Percentiles rank a stretch among this genome's conserved stretches.
These are phyloP conservation scores for Podarcis siculus DNA, from an alignment of 2,797 vertebrate genomes.

Conservation along the genomic window DNA sequence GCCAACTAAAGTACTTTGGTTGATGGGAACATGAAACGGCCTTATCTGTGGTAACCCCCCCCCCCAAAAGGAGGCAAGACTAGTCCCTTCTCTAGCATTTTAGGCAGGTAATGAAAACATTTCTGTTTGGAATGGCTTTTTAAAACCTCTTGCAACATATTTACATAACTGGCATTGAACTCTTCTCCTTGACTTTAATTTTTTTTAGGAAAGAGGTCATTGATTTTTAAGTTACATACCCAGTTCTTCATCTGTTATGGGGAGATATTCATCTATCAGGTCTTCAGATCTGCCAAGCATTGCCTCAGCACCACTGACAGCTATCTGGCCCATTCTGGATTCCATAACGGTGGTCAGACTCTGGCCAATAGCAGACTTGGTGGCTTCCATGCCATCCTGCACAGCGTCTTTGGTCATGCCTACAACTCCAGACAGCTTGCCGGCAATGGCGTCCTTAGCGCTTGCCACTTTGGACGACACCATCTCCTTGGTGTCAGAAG, in stretches of 20 bases:
- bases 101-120: too few relatives aligned
- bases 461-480: constrained; percentile 68
- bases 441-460: constrained; percentile 77
- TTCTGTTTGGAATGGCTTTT: too few relatives aligned
- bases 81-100: too few relatives aligned
- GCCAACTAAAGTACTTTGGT: too few relatives aligned
- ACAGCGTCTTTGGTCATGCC: constrained; percentile 73
- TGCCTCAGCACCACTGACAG: constrained; percentile 83
- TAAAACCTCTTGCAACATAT: too few relatives aligned
- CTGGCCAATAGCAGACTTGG: constrained; percentile 79
- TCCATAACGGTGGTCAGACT: constrained; percentile 74
- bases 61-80: too few relatives aligned
- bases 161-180: too few relatives aligned
- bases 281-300: constrained; percentile 84
- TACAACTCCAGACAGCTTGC: constrained; percentile 77
- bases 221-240: constrained; percentile 69
- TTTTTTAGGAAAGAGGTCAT: not conserved
- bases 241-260: constrained; percentile 85
- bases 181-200: too few relatives aligned
- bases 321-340: constrained; percentile 62
- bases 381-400: constrained; percentile 81
- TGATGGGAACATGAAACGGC: too few relatives aligned
- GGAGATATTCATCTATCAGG: constrained; percentile 87
- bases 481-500: constrained; percentile 63
- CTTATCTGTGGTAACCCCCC: too few relatives aligned